Evolutionary conservation across 92 coral and sea anemone species (phyloP).

Genomic region (Anthopleura xanthogrammica): DNA sequence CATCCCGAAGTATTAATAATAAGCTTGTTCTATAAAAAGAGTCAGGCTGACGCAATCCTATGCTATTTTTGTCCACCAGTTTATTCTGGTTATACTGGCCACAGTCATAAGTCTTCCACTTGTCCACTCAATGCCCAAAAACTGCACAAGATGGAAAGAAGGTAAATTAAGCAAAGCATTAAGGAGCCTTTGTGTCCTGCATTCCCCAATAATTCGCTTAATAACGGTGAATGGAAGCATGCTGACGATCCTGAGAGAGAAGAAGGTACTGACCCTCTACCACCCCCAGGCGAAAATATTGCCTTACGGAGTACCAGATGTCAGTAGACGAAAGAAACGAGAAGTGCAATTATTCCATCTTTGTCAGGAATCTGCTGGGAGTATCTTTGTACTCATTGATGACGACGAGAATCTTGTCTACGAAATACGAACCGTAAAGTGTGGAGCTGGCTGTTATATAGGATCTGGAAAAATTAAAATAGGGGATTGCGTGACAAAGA

Average conservation of each 20-base stretch:
- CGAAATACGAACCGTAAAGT: constrained; percentile 11
- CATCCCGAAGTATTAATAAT: too few relatives aligned
- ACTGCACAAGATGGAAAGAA: constrained; percentile 16
- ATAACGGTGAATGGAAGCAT: constrained; percentile 10
- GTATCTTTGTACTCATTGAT: constrained; percentile 13
- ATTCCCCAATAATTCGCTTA: background rate
- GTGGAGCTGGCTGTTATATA: constrained; percentile 15
- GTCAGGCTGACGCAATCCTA: too few relatives aligned
- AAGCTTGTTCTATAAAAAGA: too few relatives aligned
- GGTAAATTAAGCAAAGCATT: constrained; percentile 4
- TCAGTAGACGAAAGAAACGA: background rate
- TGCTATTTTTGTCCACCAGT: too few relatives aligned
- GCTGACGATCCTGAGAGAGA: background rate
- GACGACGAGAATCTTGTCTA: constrained; percentile 12
- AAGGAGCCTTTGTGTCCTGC: background rate
- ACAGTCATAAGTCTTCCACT: background rate
- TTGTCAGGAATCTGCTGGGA: constrained; percentile 10
- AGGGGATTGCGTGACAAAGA: constrained; percentile 16
- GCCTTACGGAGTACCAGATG: constrained; percentile 8
- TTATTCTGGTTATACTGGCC: background rate
- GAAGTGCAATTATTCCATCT: background rate
- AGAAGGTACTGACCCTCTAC: constrained; percentile 11
- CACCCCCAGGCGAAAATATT: background rate
- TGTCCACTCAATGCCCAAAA: background rate
- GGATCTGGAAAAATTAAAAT: background rate